Base-by-base conservation (phyloP, 2,888 invertebrate species). In the Melanchra persicariae region DNA sequence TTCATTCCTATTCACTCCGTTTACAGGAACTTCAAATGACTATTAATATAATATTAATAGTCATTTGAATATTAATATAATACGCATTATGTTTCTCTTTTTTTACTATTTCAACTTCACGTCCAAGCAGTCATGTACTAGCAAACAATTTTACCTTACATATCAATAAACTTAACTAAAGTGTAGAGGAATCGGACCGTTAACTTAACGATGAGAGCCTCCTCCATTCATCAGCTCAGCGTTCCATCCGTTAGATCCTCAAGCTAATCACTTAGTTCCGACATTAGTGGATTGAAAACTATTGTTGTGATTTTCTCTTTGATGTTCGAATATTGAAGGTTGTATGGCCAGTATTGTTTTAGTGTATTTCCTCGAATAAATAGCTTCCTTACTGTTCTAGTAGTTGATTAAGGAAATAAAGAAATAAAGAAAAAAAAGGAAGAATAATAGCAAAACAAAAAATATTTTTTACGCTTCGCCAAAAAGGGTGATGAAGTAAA, bases 231-330 rank as follows among this genome's bases (percentile, higher is more conserved):
- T 66, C 45, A 70, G 78, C 78, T 72, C 55, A 82, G 45, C 52
- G 40, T 40, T 12, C 30, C 49, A 43, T 57, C 43, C 40, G 51
- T 61, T 61, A 59, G 45, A 72, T 72, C 79, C 58, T 65, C 22
- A 51, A 40, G 26, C 60, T 82, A 82, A 78, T 78, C 54, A 82
- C 57, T 79, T 65, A 71, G 49, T 49, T 70, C 59, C 45, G n/a
- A 77, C 78, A 52, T 82, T 55, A 51, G 22, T 55, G 24, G 15
- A 82, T 64, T 49, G 40, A 12, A 26, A 26, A 37, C 59, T 43
- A 77, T 52, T 62, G 30, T 60, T 49, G 26, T 15, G 65, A 43
- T 60, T 57, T 34, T 12, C 15, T 22, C 54, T 66, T 59, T 80
- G 75, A 59, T n/a, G 22, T 24, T 61, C 10, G 10, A 43, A 26